phyloP scores from a whole-genome alignment of 2,113 vertebrate species.

The Narcine bancroftii region DNA sequence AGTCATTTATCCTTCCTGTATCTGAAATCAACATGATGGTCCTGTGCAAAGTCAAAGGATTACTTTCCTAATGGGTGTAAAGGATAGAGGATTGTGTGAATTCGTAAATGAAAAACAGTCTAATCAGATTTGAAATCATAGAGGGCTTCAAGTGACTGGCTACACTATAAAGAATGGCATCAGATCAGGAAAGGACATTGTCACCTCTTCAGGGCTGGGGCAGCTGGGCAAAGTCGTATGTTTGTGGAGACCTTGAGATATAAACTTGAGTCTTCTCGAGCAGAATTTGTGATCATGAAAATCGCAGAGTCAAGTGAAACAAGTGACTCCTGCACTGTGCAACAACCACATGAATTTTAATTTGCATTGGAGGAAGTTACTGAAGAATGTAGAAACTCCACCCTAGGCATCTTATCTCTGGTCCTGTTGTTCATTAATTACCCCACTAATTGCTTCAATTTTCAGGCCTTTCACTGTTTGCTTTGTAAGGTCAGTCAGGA shows the following conservation, averaged over 20 bases:
- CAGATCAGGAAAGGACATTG: background rate
- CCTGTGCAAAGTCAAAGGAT: background rate
- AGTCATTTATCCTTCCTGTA: background rate
- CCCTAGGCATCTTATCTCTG: background rate
- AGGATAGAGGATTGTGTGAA: background rate
- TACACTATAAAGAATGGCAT: background rate
- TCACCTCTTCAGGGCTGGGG: background rate
- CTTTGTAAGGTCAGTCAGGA: conserved; percentile 38
- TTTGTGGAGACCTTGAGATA: background rate
- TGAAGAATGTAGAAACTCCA: background rate
- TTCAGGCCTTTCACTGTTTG: conserved; percentile 30
- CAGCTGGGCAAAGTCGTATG: background rate
- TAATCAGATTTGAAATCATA: background rate
- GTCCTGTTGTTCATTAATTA: background rate
- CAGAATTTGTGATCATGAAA: background rate
- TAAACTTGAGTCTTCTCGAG: background rate
- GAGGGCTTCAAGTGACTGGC: background rate
- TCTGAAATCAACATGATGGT: too few species aligned
- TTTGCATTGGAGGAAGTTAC: background rate
- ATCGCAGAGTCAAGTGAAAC: too few species aligned
- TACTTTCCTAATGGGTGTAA: background rate
- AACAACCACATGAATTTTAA: background rate
- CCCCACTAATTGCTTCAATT: background rate
- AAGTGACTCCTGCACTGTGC: background rate
- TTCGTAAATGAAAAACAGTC: too few species aligned